Conservation (phyloP, 1,140 invertebrate species). For the Ylistrum balloti region DNA sequence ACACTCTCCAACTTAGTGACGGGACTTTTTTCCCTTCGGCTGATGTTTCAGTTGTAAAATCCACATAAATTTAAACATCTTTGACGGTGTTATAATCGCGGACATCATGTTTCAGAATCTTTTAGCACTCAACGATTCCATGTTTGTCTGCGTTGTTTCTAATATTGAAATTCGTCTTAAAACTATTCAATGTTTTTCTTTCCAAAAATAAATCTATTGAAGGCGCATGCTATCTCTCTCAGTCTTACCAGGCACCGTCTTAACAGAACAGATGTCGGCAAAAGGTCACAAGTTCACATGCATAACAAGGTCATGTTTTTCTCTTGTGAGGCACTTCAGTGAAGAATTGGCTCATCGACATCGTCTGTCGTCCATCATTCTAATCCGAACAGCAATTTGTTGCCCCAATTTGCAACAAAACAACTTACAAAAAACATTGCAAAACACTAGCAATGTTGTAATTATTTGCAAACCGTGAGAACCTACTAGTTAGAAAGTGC, state of each 20-base stretch:
- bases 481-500: background rate
- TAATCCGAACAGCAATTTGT: background rate
- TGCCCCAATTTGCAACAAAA: background rate
- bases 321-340: background rate
- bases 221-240: background rate
- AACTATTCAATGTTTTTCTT: background rate
- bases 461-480: background rate
- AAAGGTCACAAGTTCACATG: conserved; percentile 20
- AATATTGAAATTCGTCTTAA: background rate
- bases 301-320: background rate
- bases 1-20: background rate
- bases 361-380: background rate
- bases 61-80: background rate
- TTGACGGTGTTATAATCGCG: background rate
- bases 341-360: background rate
- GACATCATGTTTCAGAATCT: background rate
- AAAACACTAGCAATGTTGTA: background rate
- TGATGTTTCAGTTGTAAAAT: background rate
- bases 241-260: background rate
- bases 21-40: background rate
- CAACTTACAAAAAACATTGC: background rate
- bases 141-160: background rate
- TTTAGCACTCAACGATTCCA: background rate
- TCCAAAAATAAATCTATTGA: background rate
- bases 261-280: background rate